phyloP scores from a whole-genome alignment of 2,113 vertebrate species.

The Sylvicapra grimmia region DNA sequence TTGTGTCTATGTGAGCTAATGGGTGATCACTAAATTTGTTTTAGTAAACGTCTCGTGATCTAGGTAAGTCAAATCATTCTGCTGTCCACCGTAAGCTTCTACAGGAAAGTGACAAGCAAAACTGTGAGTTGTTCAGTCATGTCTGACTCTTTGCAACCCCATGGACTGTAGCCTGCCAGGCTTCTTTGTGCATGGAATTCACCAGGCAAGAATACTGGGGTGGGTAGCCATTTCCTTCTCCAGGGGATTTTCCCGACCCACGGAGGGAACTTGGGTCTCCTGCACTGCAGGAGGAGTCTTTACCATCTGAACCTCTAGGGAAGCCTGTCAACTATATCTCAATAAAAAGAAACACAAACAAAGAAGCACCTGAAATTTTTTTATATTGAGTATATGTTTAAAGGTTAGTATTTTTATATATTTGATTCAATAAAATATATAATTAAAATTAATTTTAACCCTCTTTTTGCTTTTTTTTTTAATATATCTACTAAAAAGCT shows the following conservation, averaged over 20 bases:
- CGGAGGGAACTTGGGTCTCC: fast-evolving
- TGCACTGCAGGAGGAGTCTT: background rate
- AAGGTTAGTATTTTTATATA: background rate
- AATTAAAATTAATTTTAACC: background rate
- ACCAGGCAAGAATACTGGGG: background rate
- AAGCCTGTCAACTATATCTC: background rate
- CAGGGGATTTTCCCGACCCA: background rate
- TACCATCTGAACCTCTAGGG: background rate
- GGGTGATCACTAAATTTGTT: background rate
- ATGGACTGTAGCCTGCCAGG: background rate
- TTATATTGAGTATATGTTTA: background rate
- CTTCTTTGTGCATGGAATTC: background rate
- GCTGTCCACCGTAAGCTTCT: background rate
- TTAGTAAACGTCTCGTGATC: background rate
- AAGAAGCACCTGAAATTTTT: background rate
- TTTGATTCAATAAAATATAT: background rate
- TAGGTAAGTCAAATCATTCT: background rate
- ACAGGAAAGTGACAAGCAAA: background rate
- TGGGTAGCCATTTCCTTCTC: background rate
- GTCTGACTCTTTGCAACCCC: background rate
- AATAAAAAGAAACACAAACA: background rate
- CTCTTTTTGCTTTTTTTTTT: background rate
- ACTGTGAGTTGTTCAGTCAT: background rate
- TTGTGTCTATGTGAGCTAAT: background rate
- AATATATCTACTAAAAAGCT: background rate